Base-by-base conservation (phyloP, 2,888 invertebrate species). In the Papilio protenor region DNA sequence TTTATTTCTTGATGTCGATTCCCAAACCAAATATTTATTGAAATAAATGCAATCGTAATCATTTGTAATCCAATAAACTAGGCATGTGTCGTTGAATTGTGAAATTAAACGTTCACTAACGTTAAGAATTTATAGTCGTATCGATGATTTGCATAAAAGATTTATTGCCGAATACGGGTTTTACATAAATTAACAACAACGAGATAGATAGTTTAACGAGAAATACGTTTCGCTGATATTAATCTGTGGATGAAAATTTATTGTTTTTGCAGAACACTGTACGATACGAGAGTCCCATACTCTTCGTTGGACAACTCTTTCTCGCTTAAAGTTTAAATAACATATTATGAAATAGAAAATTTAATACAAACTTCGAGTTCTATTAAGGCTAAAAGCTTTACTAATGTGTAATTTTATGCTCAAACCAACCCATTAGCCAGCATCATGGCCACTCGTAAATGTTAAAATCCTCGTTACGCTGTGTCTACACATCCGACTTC, bases 381-480 rank as follows among this genome's bases (percentile, higher is more conserved):
- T 49, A 71, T 71, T 71, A 71, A 23, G 6, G 71, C 71, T 71
- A 27, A 71, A 52, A 71, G 71, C 71, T 52, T 71, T 49, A 49
- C 71, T 52, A 71, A 71, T 71, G 23, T 27, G 49, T 71, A 71
- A 71, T 71, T 71, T 71, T 52, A 71, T 71, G 49, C 27, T 71
- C 49, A 71, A 52, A 71, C 49, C 71, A 27, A 52, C 45, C 71
- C 71, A 71, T 71, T 71, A 71, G 49, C 27, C 11, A 23, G 71
- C 71, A 71, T 71, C 71, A 27, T n/a, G 70, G 70, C n/a, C 70
- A 52, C 71, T 71, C 71, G 71, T 71, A 45, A 71, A 71, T 71
- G 71, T 71, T 71, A 18, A 71, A 71, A 71, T 49, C 49, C 49
- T 71, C 49, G 49, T 71, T 49, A 71, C 45, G 14, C 71, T 27